phyloP scores from a whole-genome alignment of 2,797 vertebrate genomes.

The Phoeniculus purpureus region DNA sequence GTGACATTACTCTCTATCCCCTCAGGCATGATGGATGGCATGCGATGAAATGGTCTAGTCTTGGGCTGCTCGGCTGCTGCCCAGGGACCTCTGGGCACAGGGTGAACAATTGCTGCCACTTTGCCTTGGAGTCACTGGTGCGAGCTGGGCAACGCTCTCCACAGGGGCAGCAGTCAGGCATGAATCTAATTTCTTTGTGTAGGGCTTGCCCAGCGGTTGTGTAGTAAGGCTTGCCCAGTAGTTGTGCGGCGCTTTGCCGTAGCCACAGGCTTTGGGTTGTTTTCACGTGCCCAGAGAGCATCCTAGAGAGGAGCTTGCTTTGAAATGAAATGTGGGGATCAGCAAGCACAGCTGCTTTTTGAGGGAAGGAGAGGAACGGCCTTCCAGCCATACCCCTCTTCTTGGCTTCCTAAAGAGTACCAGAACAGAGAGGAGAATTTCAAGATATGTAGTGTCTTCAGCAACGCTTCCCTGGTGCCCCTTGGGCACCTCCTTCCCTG shows the following conservation, averaged over 20 bases:
- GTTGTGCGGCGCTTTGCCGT: not conserved
- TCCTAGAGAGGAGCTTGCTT: not conserved
- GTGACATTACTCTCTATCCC: not conserved
- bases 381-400: fast-evolving
- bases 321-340: not conserved
- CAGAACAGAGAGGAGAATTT: not conserved
- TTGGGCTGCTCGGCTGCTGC: not conserved
- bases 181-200: not conserved
- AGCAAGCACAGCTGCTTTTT: not conserved
- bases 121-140: not conserved
- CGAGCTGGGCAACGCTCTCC: not conserved
- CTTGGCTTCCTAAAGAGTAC: not conserved
- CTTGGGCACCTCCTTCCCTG: not conserved
- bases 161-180: not conserved
- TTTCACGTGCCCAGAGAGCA: not conserved
- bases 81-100: not conserved
- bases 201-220: not conserved
- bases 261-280: not conserved
- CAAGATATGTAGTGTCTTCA: not conserved
- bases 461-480: not conserved
- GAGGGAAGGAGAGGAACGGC: not conserved
- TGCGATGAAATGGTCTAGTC: not conserved
- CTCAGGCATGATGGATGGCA: fast-evolving
- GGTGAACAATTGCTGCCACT: not conserved
- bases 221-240: not conserved